Evolutionary conservation across 2,113 vertebrate species (phyloP).

Genomic region (Pteronura brasiliensis): DNA sequence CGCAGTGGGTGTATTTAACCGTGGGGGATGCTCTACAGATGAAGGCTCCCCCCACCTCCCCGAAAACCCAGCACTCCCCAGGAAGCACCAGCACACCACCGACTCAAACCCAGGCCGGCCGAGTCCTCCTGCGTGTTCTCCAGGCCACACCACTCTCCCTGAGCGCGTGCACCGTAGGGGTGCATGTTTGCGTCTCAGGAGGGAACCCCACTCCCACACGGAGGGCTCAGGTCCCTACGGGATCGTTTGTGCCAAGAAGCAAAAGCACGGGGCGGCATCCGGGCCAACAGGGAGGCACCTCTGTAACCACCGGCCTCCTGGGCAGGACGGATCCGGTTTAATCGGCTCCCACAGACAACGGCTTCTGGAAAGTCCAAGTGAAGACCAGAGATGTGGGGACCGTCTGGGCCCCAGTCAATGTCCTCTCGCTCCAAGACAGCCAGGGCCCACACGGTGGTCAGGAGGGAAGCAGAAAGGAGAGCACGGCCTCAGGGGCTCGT

Average conservation of each 20-base stretch:
- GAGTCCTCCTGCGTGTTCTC: background rate
- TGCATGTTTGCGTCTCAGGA: background rate
- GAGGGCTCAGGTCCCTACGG: background rate
- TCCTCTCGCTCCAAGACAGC: background rate
- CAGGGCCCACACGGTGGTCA: no score
- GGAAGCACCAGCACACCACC: background rate
- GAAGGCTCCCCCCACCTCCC: background rate
- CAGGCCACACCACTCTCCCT: background rate
- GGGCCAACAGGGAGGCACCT: background rate
- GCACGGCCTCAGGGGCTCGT: fast-evolving
- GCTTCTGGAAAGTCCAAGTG: background rate
- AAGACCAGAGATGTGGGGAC: background rate
- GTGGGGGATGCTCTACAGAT: background rate
- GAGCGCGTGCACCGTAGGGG: background rate
- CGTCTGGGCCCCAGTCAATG: background rate
- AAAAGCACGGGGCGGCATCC: background rate
- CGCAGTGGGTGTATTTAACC: background rate
- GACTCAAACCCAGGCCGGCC: background rate
- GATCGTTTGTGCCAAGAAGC: background rate
- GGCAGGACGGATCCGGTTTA: background rate
- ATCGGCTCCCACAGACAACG: background rate
- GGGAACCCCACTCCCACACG: background rate
- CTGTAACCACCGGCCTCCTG: background rate
- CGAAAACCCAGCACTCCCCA: background rate
- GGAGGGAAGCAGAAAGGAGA: background rate